Conservation (phyloP, 2,888 invertebrate species). For the Brachyptera risi region DNA sequence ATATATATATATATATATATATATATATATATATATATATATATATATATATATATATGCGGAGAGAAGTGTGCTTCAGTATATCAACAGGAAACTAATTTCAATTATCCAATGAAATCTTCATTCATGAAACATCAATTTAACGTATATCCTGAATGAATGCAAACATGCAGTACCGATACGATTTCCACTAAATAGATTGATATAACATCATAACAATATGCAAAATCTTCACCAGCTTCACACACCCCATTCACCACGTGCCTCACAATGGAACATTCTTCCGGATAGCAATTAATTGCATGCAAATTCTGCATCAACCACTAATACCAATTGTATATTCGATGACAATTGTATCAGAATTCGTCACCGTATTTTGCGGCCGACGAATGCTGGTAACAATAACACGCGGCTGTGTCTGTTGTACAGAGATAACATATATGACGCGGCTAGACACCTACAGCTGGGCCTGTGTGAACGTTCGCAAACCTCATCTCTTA, state of each 20-base stretch:
- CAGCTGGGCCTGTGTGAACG: conserved; percentile 4
- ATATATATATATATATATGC: too few relatives aligned
- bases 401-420: background rate
- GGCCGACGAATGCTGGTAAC: too few relatives aligned
- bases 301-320: conserved; percentile 10
- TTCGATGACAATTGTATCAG: conserved; percentile 1
- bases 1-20: background rate
- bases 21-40: too few relatives aligned
- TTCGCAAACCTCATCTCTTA: conserved; percentile 14
- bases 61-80: too few relatives aligned
- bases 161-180: too few relatives aligned
- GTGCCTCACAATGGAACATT: background rate
- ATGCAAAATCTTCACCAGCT: background rate
- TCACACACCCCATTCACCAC: too few relatives aligned
- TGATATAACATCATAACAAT: background rate
- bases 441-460: conserved; percentile 11
- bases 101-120: too few relatives aligned
- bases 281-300: background rate
- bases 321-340: background rate
- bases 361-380: background rate
- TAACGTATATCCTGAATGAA: too few relatives aligned
- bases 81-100: too few relatives aligned
- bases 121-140: too few relatives aligned
- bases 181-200: too few relatives aligned
- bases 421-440: conserved; percentile 19